These are phyloP conservation scores for Xenopus petersii DNA, from an alignment of 2,797 vertebrate species.

Conservation along the genomic window DNA sequence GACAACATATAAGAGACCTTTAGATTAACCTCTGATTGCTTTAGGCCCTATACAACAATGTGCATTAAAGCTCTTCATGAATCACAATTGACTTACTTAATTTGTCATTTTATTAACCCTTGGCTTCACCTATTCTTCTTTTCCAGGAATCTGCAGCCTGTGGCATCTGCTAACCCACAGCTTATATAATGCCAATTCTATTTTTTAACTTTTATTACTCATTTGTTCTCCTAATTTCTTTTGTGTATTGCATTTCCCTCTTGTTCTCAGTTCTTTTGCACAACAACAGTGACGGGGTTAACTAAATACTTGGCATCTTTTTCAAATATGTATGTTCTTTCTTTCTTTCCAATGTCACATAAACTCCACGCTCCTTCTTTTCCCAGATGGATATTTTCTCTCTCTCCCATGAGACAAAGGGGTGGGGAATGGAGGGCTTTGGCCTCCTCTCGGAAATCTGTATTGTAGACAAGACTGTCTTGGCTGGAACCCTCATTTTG, in stretches of 20 bases:
- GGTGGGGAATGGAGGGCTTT: slow-evolving; percentile 1
- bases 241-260: background rate
- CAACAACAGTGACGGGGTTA: slow-evolving; percentile 8
- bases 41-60: too few species aligned
- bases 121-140: too few species aligned
- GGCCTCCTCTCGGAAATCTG: background rate
- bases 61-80: too few species aligned
- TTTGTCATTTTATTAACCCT: too few species aligned
- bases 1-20: too few species aligned
- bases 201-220: too few species aligned
- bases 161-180: too few species aligned
- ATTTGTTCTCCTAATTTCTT: background rate
- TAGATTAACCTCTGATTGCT: too few species aligned
- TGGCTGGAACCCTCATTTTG: background rate
- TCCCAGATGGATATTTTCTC: slow-evolving; percentile 23
- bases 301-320: slow-evolving; percentile 33
- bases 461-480: background rate
- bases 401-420: slow-evolving; percentile 13
- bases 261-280: background rate
- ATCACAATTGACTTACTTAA: too few species aligned
- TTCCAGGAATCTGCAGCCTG: too few species aligned
- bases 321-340: slow-evolving; percentile 17
- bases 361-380: slow-evolving; percentile 39
- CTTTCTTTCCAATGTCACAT: slow-evolving; percentile 39
- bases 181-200: too few species aligned